Evolutionary conservation across 2,113 vertebrate species (phyloP), one percentile per base, ranked within the genome.

Genomic region (Ploceus nigricollis): DNA sequence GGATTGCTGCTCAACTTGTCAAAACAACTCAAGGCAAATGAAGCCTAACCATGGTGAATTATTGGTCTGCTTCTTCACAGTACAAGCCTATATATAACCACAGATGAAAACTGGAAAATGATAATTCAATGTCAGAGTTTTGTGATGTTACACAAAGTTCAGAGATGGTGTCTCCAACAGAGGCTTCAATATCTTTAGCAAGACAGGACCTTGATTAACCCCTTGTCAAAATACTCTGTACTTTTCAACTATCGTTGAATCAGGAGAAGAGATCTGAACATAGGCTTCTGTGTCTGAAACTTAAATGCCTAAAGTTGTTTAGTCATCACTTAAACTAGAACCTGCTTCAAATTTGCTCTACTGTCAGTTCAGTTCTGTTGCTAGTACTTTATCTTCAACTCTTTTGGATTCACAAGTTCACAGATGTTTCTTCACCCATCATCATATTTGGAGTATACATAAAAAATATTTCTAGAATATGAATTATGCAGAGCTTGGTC

Each of bases 21-120:
- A 94, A 92, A 96, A 96, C 90, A 96, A 79, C 63, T 90, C 82
- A 81, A 91, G 77, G 86, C 87, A 97, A 97, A 96, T 96, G 94
- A 92, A 93, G 82, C 83, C 33, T 89, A 87, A 92, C 80, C 66
- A 85, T 19, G 40, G 50, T 93, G 83, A 95, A 94, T 96, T 96
- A 96, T 89, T 63, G 63, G 47, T 45, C 81, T 89, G 66, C 40
- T 94, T 76, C 90, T 79, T 89, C 66, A 73, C 15, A 51, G 31
- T 60, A 66, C 61, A 87, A 87, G 68, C 50, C 69, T 65, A 79
- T 93, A 71, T 79, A 89, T 89, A 95, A 84, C 45, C 61, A 40
- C 25, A 64, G 61, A 75, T 56, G 73, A 84, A 86, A 95, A 90
- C 18, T 71, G 84, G 58, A 60, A 87, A 93, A 87, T 63, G 37